Percentiles rank a stretch among this genome's conserved stretches.
These are phyloP conservation scores for Prochilodus magdalenae DNA, from an alignment of 2,113 vertebrate species.

Conservation along the genomic window DNA sequence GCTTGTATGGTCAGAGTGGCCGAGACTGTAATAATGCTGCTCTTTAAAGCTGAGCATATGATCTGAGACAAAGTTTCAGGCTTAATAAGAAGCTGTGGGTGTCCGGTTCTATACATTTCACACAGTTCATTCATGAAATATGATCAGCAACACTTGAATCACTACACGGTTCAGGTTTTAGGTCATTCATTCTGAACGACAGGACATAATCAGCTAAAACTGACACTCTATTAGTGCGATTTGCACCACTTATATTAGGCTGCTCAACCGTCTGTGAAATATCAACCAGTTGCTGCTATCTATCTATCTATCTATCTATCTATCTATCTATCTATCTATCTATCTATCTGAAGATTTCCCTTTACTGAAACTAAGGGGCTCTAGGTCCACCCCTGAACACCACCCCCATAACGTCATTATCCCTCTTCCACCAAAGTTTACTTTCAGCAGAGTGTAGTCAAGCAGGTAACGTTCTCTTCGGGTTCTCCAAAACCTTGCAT, in stretches of 20 bases:
- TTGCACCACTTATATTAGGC: background rate
- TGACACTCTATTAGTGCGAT: background rate
- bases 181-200: background rate
- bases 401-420: too few species aligned
- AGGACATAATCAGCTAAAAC: background rate
- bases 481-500: too few species aligned
- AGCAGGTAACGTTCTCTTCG: too few species aligned
- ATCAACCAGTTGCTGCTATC: background rate
- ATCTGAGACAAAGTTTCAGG: background rate
- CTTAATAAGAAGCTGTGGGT: too few species aligned
- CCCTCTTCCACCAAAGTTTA: too few species aligned
- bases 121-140: background rate
- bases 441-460: too few species aligned
- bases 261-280: background rate
- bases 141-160: background rate
- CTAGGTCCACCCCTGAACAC: too few species aligned
- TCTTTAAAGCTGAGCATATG: background rate
- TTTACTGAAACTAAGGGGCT: too few species aligned
- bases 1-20: background rate
- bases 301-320: too few species aligned
- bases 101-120: too few species aligned
- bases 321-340: too few species aligned
- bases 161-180: background rate
- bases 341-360: too few species aligned
- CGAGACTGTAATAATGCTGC: background rate